phyloP scores from a whole-genome alignment of 2,888 invertebrate genomes.

The Lordiphosa fenestrarum region DNA sequence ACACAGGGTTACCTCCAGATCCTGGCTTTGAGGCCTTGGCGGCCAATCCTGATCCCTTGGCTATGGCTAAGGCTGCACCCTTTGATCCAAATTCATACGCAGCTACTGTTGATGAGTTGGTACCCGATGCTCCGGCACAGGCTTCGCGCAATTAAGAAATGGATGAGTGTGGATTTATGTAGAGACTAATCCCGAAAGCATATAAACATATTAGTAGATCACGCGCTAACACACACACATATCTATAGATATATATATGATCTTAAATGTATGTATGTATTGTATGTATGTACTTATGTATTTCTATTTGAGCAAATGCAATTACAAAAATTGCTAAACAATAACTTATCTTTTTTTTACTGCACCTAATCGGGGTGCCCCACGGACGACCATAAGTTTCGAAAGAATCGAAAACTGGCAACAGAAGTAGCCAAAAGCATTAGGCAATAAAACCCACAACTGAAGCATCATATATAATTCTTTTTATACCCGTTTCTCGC shows the following conservation, averaged over 20 bases:
- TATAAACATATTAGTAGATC: conserved; percentile 2
- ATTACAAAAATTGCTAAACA: conserved; percentile 42
- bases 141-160: not conserved
- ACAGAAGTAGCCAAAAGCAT: too few species aligned
- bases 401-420: too few species aligned
- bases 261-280: conserved; percentile 16
- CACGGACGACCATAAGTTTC: too few species aligned
- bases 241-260: conserved; percentile 5
- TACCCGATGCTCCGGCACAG: conserved; percentile 1
- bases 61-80: not conserved
- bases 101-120: conserved; percentile 2
- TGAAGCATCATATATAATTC: too few species aligned
- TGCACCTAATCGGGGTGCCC: too few species aligned
- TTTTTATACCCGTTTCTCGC: too few species aligned
- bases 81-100: not conserved
- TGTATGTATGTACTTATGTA: conserved; percentile 20
- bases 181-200: conserved; percentile 7
- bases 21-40: conserved; percentile 7
- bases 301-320: conserved; percentile 29
- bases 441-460: too few species aligned
- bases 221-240: conserved; percentile 21
- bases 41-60: conserved; percentile 13
- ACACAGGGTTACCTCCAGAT: conserved; percentile 6
- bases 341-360: not conserved
- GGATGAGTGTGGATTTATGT: not conserved